phyloP scores from a whole-genome alignment of 2,113 vertebrate species.

The Oplegnathus fasciatus region DNA sequence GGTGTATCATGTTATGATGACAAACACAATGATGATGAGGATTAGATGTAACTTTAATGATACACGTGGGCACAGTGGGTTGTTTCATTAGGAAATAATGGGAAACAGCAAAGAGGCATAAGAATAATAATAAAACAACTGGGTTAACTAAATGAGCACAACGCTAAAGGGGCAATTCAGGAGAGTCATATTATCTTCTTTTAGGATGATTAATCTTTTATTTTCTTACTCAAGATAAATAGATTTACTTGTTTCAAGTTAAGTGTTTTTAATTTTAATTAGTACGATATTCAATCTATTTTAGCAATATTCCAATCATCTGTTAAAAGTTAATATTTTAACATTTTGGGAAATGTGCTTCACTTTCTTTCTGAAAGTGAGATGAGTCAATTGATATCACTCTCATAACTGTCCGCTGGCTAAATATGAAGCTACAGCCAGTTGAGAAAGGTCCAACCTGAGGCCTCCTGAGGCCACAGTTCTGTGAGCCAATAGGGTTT shows the following conservation, averaged over 20 bases:
- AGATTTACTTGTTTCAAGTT: background rate
- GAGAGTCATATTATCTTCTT: background rate
- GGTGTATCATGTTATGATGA: background rate
- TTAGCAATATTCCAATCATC: no score
- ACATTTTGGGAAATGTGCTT: background rate
- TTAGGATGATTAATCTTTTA: background rate
- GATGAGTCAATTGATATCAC: background rate
- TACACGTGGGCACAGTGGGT: constrained; percentile 12
- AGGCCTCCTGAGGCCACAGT: no score
- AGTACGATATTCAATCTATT: background rate
- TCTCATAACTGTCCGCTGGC: background rate
- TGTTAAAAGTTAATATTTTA: background rate
- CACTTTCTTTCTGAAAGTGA: background rate
- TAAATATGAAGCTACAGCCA: background rate
- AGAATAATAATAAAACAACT: constrained; percentile 2
- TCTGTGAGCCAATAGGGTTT: no score
- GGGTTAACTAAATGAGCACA: background rate
- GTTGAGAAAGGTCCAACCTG: no score
- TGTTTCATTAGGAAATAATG: constrained; percentile 27
- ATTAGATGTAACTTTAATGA: constrained; percentile 38
- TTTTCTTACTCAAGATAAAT: background rate
- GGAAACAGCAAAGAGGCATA: background rate
- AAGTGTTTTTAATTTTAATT: background rate
- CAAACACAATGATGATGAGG: constrained; percentile 12
- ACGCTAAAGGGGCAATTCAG: background rate